A percentile compares a stretch with the other conserved stretches of the same genome.
These are phyloP conservation scores for human (Homo sapiens) DNA, from an alignment of 2,113 vertebrate species.

Conservation along the genomic window DNA sequence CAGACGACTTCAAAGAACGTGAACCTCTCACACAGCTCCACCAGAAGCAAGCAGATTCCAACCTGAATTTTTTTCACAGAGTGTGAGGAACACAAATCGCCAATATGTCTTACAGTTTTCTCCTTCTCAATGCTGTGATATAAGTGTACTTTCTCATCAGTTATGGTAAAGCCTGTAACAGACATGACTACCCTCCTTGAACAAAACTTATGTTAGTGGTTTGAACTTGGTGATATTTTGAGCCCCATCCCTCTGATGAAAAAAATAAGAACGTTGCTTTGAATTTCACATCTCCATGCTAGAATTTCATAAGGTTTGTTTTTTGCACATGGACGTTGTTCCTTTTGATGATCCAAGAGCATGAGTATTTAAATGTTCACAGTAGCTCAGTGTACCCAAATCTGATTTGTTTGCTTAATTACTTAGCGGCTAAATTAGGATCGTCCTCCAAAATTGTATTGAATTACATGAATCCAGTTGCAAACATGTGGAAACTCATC, in stretches of 20 bases:
- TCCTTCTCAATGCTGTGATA: neutral
- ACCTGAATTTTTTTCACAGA: slow-evolving; percentile 64
- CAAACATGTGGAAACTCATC: slow-evolving; percentile 54
- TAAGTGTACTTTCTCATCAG: neutral
- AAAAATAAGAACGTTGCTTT: slow-evolving; percentile 66
- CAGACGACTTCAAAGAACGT: slow-evolving; percentile 94
- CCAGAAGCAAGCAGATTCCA: slow-evolving; percentile 90
- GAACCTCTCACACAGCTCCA: slow-evolving; percentile 94
- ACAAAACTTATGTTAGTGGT: neutral
- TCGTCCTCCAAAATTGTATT: slow-evolving; percentile 61
- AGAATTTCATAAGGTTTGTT: slow-evolving; percentile 71
- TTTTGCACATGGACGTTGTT: slow-evolving; percentile 70
- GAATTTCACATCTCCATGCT: slow-evolving; percentile 82
- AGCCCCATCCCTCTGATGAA: slow-evolving; percentile 71
- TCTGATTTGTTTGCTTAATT: slow-evolving; percentile 76
- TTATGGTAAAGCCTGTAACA: slow-evolving; percentile 20
- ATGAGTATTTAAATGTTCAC: slow-evolving; percentile 34
- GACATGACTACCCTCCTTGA: slow-evolving; percentile 76
- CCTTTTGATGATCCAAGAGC: slow-evolving; percentile 43
- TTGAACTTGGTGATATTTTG: slow-evolving; percentile 46
- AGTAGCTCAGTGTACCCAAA: slow-evolving; percentile 8
- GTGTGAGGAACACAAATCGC: neutral
- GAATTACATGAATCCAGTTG: slow-evolving; percentile 73
- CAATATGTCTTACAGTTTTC: fast-evolving
- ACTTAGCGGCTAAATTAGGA: slow-evolving; percentile 64